These are phyloP conservation scores for Petrophora chlorosata DNA, from an alignment of 2,888 invertebrate species.

Conservation along the genomic window DNA sequence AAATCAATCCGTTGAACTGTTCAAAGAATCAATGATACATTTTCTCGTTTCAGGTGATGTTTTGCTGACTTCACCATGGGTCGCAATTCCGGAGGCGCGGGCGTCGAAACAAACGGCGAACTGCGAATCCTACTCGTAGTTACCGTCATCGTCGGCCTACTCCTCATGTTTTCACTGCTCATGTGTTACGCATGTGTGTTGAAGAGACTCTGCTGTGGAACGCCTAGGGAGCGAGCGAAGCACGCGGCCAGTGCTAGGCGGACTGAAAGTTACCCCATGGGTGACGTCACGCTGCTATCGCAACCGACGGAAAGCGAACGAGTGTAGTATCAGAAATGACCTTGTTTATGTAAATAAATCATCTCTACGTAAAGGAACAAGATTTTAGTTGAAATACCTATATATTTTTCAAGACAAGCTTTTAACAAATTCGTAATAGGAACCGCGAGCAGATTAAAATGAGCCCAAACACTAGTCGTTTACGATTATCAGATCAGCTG, in stretches of 20 bases:
- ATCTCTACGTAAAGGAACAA: no score
- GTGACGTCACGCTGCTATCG: constrained; percentile 84
- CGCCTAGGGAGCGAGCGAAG: constrained; percentile 75
- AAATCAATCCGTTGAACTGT: no score
- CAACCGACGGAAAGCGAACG: constrained; percentile 85
- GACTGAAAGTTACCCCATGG: constrained; percentile 84
- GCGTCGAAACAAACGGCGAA: constrained; percentile 79
- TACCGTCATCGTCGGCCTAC: constrained; percentile 83
- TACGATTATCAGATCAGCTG: no score
- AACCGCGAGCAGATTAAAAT: no score
- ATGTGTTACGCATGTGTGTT: constrained; percentile 87
- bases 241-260: constrained; percentile 61
- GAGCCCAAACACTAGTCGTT: no score
- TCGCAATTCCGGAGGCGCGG: constrained; percentile 57
- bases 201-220: constrained; percentile 85
- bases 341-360: no score
- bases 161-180: constrained; percentile 85
- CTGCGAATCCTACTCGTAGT: constrained; percentile 84
- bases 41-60: constrained; percentile 55
- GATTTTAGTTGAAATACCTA: no score
- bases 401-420: no score
- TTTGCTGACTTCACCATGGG: constrained; percentile 56
- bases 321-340: no score
- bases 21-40: no score
- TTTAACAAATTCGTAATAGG: no score